Evolutionary conservation across 2,797 vertebrate genomes (phyloP).

Genomic region (Euphonia xanthogaster): DNA sequence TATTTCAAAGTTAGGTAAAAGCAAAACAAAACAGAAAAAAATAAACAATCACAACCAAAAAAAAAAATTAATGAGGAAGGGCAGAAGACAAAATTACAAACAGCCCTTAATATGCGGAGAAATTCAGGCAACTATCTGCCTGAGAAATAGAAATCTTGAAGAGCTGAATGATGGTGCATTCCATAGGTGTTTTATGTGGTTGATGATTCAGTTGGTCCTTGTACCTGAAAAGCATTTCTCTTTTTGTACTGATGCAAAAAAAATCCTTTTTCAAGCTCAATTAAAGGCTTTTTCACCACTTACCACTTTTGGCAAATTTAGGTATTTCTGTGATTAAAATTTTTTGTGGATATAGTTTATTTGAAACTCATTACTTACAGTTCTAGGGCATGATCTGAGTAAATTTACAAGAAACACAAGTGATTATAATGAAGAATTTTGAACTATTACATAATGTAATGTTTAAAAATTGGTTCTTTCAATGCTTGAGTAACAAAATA

Average conservation of each 20-base stretch:
- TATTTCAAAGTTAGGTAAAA: background rate
- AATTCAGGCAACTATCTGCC: background rate
- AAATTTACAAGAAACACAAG: background rate
- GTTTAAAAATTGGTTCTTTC: background rate
- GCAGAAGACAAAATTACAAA: background rate
- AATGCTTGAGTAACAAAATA: background rate
- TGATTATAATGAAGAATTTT: background rate
- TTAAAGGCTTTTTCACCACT: background rate
- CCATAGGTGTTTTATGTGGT: background rate
- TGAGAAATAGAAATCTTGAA: background rate
- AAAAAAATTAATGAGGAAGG: background rate
- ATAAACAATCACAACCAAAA: rapidly evolving
- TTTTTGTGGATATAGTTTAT: background rate
- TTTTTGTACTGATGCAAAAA: background rate
- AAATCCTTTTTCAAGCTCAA: background rate
- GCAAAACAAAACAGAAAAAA: background rate
- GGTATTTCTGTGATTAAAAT: background rate
- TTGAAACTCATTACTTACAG: background rate
- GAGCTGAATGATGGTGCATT: background rate
- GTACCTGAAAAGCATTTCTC: background rate
- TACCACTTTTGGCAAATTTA: background rate
- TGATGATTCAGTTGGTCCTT: background rate
- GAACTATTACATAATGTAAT: background rate
- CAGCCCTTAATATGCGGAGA: background rate
- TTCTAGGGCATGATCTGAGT: background rate